Conservation (phyloP, 2,797 vertebrate genomes). For the Rhabdomys pumilio region DNA sequence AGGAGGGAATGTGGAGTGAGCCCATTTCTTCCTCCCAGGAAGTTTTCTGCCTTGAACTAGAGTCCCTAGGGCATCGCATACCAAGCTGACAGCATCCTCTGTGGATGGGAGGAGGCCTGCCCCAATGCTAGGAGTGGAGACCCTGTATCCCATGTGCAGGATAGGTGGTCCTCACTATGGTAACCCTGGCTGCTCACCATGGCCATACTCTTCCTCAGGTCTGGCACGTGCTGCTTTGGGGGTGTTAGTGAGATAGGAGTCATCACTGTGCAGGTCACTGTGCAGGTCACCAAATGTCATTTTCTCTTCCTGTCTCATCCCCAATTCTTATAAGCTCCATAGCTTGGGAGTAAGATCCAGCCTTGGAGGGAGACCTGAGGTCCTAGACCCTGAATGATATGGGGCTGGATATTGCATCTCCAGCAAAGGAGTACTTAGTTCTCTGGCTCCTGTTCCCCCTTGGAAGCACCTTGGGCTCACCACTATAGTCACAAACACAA, state of each 20-base stretch:
- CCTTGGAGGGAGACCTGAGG: not conserved
- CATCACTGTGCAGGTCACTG: not conserved
- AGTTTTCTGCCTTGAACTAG: not conserved
- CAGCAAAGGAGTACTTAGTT: fast-evolving
- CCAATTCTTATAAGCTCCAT: not conserved
- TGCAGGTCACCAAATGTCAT: no score
- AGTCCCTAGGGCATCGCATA: not conserved
- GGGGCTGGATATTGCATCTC: not conserved
- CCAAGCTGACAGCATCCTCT: not conserved
- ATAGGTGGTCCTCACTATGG: fast-evolving
- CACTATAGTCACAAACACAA: not conserved
- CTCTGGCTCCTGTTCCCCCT: not conserved
- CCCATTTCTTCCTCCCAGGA: not conserved
- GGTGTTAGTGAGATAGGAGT: not conserved
- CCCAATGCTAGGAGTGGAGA: not conserved
- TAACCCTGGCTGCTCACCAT: no score
- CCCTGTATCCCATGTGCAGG: not conserved
- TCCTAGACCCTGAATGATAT: not conserved
- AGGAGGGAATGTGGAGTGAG: not conserved
- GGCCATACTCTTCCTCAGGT: not conserved
- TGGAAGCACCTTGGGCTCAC: not conserved
- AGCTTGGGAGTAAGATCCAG: fast-evolving
- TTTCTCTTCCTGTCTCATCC: not conserved
- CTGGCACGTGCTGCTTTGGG: not conserved
- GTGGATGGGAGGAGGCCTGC: not conserved